Conservation (phyloP, 2,113 vertebrate genomes). For the Puma concolor region DNA sequence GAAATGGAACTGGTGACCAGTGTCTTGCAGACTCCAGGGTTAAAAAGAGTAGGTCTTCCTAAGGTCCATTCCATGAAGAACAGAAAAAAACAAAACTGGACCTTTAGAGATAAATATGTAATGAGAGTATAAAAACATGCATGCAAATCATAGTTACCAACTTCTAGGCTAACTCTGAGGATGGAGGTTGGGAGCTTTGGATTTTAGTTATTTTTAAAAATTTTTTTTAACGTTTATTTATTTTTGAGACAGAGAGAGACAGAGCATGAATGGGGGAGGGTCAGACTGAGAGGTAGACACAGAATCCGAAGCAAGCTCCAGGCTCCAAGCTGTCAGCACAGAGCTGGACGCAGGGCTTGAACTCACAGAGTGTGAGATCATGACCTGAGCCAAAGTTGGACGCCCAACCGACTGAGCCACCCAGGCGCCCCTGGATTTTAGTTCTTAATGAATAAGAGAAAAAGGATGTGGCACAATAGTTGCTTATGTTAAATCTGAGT, state of each 20-base stretch:
- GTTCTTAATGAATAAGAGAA: conserved; percentile 29
- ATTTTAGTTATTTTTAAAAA: neutral
- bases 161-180: neutral
- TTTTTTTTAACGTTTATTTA: neutral
- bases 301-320: no score
- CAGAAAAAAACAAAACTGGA: neutral
- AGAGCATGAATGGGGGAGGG: no score
- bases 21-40: neutral
- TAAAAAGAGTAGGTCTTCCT: neutral
- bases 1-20: neutral
- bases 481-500: conserved; percentile 11
- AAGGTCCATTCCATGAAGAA: neutral
- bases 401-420: no score
- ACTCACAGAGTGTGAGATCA: no score
- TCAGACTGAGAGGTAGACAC: no score
- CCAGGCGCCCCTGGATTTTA: neutral
- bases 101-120: neutral
- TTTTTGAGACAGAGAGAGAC: no score
- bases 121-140: neutral
- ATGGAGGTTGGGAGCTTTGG: neutral
- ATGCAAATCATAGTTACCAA: neutral
- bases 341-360: no score
- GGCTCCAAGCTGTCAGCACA: no score
- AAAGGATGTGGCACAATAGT: neutral
- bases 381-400: no score